Evolutionary conservation across 2,888 invertebrate genomes (phyloP).

Genomic region (Dasypogon diadema): DNA sequence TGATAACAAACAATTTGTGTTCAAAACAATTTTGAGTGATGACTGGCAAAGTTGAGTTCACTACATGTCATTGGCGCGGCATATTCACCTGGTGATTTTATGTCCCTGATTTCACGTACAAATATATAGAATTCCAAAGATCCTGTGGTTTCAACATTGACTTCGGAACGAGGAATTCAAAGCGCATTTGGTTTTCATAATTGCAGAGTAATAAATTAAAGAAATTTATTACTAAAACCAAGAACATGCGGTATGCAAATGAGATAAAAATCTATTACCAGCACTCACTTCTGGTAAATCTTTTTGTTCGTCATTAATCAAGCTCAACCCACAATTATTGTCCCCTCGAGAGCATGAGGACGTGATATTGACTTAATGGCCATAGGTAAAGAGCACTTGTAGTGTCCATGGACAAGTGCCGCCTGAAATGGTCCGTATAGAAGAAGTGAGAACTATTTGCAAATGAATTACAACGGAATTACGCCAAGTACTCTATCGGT

Average conservation of each 20-base stretch:
- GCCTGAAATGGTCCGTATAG: not conserved
- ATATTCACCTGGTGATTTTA: too few relatives aligned
- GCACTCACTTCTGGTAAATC: not conserved
- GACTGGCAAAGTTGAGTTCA: too few relatives aligned
- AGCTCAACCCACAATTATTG: conserved; percentile 10
- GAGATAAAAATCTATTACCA: conserved; percentile 24
- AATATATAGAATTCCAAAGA: too few relatives aligned
- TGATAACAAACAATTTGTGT: too few relatives aligned
- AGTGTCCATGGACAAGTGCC: not conserved
- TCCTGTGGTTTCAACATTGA: too few relatives aligned
- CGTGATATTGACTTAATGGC: not conserved
- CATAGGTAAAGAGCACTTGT: not conserved
- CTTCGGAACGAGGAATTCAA: too few relatives aligned
- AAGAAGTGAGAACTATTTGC: not conserved
- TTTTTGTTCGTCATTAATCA: not conserved
- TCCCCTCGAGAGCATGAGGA: conserved; percentile 7
- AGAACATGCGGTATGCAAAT: conserved; percentile 19
- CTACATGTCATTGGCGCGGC: too few relatives aligned
- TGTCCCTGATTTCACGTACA: too few relatives aligned
- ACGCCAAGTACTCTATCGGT: not conserved
- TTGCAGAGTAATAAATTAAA: conserved; percentile 3
- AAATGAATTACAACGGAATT: not conserved
- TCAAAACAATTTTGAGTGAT: too few relatives aligned
- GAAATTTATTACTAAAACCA: not conserved
- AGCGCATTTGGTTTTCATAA: too few relatives aligned